A percentile compares a stretch with the other conserved stretches of the same genome.
phyloP scores from a whole-genome alignment of 2,113 vertebrate genomes.

The Phocoena phocoena region DNA sequence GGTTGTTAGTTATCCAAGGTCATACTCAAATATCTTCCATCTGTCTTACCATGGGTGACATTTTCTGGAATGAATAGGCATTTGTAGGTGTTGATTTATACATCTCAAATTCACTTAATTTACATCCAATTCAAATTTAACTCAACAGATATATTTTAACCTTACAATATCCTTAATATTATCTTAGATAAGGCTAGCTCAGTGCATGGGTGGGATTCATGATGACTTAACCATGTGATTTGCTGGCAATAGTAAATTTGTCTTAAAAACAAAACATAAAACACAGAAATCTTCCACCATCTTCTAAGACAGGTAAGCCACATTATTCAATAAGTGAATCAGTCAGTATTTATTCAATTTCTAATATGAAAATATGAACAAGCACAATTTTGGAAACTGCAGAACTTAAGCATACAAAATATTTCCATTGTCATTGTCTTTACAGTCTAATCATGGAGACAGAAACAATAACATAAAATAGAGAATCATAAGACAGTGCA shows the following conservation, averaged over 20 bases:
- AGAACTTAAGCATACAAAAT: neutral
- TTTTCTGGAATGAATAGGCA: conserved; percentile 21
- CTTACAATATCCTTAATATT: neutral
- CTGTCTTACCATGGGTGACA: neutral
- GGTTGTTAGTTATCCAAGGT: neutral
- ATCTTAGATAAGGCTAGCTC: neutral
- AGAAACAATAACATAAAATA: neutral
- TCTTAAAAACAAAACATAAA: neutral
- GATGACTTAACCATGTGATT: neutral
- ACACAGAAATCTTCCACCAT: neutral
- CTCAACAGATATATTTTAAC: neutral
- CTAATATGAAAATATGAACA: neutral
- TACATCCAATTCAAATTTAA: conserved; percentile 18
- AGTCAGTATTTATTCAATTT: neutral
- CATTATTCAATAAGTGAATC: neutral
- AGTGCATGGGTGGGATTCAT: neutral
- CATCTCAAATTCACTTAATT: neutral
- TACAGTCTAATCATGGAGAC: neutral
- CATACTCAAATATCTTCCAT: conserved; percentile 32
- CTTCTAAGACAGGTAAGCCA: neutral
- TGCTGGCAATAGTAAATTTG: neutral
- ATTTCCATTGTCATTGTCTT: neutral
- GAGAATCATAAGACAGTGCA: neutral
- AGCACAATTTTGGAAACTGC: neutral
- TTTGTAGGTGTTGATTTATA: conserved; percentile 1